Evolutionary conservation across 2,888 invertebrate genomes (phyloP).

Genomic region (Orthosia gracilis): DNA sequence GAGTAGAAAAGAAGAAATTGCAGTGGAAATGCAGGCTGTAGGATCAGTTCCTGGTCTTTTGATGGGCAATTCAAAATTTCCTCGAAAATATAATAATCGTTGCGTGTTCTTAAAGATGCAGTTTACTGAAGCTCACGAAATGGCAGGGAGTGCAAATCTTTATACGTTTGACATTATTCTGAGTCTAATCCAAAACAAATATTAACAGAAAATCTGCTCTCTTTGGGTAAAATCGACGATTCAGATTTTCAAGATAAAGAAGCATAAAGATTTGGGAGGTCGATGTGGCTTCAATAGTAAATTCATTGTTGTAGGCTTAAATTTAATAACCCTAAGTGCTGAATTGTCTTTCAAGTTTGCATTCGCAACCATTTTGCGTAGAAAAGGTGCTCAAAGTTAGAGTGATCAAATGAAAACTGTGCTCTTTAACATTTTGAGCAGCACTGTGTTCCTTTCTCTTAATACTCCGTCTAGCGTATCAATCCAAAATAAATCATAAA

Average conservation of each 20-base stretch:
- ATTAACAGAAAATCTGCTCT: neutral
- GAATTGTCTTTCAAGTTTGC: neutral
- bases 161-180: neutral
- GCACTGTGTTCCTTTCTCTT: neutral
- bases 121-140: neutral
- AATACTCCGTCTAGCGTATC: slow-evolving; percentile 7
- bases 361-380: neutral
- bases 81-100: too few species aligned
- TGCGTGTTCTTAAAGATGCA: neutral
- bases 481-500: slow-evolving; percentile 48
- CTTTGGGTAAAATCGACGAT: neutral
- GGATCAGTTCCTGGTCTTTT: too few species aligned
- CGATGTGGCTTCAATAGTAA: neutral
- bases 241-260: neutral
- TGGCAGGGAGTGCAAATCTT: neutral
- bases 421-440: neutral
- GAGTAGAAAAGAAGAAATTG: too few species aligned
- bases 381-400: neutral
- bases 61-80: too few species aligned
- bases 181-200: neutral
- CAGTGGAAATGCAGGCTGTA: too few species aligned
- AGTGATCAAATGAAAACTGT: neutral
- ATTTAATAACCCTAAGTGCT: too few species aligned
- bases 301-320: neutral
- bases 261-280: neutral